These are phyloP conservation scores for Thunnus maccoyii DNA, from an alignment of 2,113 vertebrate genomes.

Conservation along the genomic window DNA sequence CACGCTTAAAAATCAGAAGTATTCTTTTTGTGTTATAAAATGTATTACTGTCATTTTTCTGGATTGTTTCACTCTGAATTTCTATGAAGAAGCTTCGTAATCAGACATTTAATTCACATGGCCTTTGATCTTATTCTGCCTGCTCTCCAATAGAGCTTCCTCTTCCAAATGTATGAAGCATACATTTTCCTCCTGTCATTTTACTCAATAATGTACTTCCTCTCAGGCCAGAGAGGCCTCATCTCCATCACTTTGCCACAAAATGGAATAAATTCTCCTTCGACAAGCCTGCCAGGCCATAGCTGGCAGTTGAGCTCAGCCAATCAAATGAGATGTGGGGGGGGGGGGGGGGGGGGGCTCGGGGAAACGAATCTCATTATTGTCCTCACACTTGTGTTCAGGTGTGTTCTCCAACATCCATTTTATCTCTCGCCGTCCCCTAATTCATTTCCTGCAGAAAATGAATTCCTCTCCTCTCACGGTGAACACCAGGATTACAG, in stretches of 20 bases:
- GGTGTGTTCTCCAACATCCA: conserved; percentile 74
- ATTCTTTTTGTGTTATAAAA: background rate
- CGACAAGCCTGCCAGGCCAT: conserved; percentile 53
- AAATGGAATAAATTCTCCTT: conserved; percentile 72
- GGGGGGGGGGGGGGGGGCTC: conserved; percentile 26
- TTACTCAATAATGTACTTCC: conserved; percentile 59
- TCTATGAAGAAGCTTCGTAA: background rate
- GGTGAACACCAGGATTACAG: conserved; percentile 68
- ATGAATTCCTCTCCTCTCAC: conserved; percentile 71
- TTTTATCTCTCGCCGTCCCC: conserved; percentile 62
- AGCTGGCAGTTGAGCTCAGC: conserved; percentile 53
- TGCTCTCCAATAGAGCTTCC: background rate
- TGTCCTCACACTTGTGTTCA: conserved; percentile 58
- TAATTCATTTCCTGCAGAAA: conserved; percentile 77
- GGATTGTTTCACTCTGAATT: background rate
- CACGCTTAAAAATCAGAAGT: background rate
- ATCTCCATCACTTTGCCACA: conserved; percentile 67
- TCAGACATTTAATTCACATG: conserved; percentile 24
- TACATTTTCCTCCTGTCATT: conserved; percentile 38
- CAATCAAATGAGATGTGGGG: conserved; percentile 64
- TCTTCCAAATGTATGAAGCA: conserved; percentile 28
- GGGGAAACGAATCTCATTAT: conserved; percentile 67
- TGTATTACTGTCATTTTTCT: background rate
- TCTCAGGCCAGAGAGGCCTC: conserved; percentile 59
- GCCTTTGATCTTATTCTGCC: conserved; percentile 22